Evolutionary conservation across 1,140 invertebrate species (phyloP).

Genomic region (Drosophila ohnishii): DNA sequence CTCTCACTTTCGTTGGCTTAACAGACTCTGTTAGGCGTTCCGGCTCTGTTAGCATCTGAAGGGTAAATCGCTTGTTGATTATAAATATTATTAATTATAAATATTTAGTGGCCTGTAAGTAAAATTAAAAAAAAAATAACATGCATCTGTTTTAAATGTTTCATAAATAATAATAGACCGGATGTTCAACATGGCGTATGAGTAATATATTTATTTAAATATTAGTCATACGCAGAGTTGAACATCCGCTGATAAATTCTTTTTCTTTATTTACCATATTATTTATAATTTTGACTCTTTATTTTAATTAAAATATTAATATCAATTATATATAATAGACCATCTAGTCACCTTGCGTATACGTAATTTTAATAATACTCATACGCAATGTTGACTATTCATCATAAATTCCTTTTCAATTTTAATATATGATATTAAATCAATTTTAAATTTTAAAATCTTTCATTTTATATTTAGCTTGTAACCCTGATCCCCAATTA

Average conservation of each 20-base stretch:
- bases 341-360: neutral
- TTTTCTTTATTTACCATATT: neutral
- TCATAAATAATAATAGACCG: neutral
- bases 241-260: neutral
- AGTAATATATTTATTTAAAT: neutral
- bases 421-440: too few species aligned
- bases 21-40: constrained; percentile 30
- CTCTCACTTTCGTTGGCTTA: constrained; percentile 49
- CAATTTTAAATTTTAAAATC: neutral
- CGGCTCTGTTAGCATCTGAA: constrained; percentile 12
- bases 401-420: neutral
- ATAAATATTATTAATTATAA: neutral
- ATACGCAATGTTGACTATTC: constrained; percentile 1
- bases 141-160: neutral
- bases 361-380: neutral
- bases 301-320: neutral
- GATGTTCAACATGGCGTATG: neutral
- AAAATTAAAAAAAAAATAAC: neutral
- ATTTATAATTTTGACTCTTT: too few species aligned
- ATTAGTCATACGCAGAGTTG: neutral
- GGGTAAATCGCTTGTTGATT: constrained; percentile 26
- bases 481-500: neutral
- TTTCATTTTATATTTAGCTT: neutral
- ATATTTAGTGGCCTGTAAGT: too few species aligned
- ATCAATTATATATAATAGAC: neutral